Evolutionary conservation across 2,888 invertebrate genomes (phyloP), one percentile per base, ranked within the genome.

Genomic region (Cotesia congregata): DNA sequence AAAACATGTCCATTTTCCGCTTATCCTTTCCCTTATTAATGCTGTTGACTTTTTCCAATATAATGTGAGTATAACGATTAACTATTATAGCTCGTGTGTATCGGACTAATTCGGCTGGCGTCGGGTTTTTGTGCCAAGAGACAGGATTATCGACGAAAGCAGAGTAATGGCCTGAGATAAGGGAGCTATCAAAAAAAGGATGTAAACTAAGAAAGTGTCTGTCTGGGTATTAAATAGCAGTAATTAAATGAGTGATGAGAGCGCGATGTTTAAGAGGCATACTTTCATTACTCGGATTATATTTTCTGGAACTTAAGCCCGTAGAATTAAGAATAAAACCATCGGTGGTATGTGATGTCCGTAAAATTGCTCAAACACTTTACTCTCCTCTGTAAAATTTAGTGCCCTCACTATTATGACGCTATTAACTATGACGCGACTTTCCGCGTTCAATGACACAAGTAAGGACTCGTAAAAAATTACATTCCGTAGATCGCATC

Each of bases 211-310:
- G 77, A 73, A 82, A 77, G 76, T 77, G 80, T 76, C 80, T 76
- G 73, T 75, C 73, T 62, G 68, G 77, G 81, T 79, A 78, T 80
- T 30, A 30, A 30, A 30, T 30, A 30, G 80, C 73, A 77, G 81
- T 83, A 83, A 83, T 83, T 83, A 83, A 80, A 83, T 80, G 80
- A 81, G 78, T 79, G 80, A 79, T 80, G 67, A 67, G 74, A 68
- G 75, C 70, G 67, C 74, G 75, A 64, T 60, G 64, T 69, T 67
- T 78, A 78, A 75, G 76, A 78, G 67, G 60, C 64, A 41, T 74
- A 77, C 77, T 83, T 81, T 83, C 80, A 83, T 80, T 78, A 79
- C 82, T 74, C 38, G 73, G 78, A 82, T 82, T 81, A 82, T 83
- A 80, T 77, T 77, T 71, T 65, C 73, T 77, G 15, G 61, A 68